These are phyloP conservation scores for Eupeodes latifasciatus DNA, from an alignment of 2,888 invertebrate species.

Conservation along the genomic window DNA sequence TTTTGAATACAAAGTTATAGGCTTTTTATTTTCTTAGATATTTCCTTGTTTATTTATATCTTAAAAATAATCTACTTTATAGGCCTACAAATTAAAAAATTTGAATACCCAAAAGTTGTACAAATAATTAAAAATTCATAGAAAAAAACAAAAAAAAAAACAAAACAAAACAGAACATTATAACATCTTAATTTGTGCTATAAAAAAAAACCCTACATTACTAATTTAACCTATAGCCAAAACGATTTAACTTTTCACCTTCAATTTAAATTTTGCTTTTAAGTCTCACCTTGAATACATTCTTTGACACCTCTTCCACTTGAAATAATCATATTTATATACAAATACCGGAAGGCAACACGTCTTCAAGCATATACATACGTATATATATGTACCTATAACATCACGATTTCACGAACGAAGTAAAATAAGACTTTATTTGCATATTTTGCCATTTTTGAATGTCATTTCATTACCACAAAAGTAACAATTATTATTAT, in stretches of 20 bases:
- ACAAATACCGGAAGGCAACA: constrained; percentile 12
- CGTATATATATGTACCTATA: no score
- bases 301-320: constrained; percentile 14
- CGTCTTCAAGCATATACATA: neutral
- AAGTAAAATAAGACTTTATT: constrained; percentile 14
- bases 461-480: constrained; percentile 25
- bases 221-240: neutral
- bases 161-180: no score
- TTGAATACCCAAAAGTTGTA: no score
- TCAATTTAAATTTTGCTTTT: neutral
- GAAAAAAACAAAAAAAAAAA: no score
- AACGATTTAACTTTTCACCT: neutral
- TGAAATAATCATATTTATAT: constrained; percentile 14
- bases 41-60: no score
- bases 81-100: no score
- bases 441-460: constrained; percentile 31
- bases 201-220: no score
- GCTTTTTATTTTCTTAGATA: no score
- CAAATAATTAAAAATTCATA: no score
- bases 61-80: no score
- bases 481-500: constrained; percentile 30
- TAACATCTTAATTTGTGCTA: no score
- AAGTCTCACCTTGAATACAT: constrained; percentile 29
- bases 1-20: no score
- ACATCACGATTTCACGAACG: constrained; percentile 26